These are phyloP conservation scores for Lampris megalopsis DNA, from an alignment of 2,113 vertebrate species.

Conservation along the genomic window DNA sequence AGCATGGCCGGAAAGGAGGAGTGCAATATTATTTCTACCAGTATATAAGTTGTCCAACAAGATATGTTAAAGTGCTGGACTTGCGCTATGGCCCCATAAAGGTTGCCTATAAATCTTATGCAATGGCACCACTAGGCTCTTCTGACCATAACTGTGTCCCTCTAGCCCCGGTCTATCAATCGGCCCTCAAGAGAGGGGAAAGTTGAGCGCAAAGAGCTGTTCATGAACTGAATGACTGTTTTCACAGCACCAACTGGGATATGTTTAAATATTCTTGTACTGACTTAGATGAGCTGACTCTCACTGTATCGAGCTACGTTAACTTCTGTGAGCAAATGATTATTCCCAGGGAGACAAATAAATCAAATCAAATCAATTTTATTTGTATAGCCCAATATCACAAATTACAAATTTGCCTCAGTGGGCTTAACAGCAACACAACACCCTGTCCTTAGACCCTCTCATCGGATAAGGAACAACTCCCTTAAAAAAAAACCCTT, in stretches of 20 bases:
- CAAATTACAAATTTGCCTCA: too few relatives aligned
- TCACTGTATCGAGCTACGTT: slow-evolving; percentile 5
- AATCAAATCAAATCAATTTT: too few relatives aligned
- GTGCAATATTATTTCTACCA: neutral
- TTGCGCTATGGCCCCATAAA: slow-evolving; percentile 6
- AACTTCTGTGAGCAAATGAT: slow-evolving; percentile 9
- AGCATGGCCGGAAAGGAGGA: neutral
- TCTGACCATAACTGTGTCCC: slow-evolving; percentile 3
- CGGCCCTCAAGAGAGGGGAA: neutral
- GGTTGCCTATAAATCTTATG: neutral
- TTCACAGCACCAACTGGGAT: slow-evolving; percentile 2
- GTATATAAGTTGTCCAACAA: neutral
- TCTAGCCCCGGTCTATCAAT: neutral
- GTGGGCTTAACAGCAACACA: too few relatives aligned
- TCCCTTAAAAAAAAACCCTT: too few relatives aligned
- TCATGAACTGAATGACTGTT: slow-evolving; percentile 13
- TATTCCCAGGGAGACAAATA: slow-evolving; percentile 3
- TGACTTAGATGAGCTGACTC: slow-evolving; percentile 1
- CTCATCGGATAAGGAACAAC: too few relatives aligned
- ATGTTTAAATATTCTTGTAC: neutral
- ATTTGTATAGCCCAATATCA: too few relatives aligned
- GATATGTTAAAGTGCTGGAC: neutral
- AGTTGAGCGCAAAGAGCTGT: neutral
- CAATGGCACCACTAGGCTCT: neutral
- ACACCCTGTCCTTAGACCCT: too few relatives aligned